phyloP scores from a whole-genome alignment of 2,888 invertebrate genomes.

The Ophion obscuratus region DNA sequence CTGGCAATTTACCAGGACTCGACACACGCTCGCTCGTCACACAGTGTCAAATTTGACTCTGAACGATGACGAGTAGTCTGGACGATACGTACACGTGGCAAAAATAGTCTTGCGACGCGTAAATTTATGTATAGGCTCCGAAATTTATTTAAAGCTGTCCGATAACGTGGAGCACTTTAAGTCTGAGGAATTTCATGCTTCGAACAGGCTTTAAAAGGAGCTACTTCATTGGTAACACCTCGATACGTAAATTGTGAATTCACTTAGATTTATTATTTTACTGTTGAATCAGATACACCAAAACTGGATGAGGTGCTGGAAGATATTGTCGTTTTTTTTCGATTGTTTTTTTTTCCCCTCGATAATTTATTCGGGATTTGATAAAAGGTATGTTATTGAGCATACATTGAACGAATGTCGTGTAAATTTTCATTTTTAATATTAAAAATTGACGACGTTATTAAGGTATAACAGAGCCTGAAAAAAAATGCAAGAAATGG shows the following conservation, averaged over 20 bases:
- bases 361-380: too few relatives aligned
- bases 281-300: too few relatives aligned
- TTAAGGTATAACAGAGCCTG: too few relatives aligned
- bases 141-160: neutral
- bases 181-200: neutral
- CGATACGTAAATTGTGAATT: too few relatives aligned
- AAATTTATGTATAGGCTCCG: neutral
- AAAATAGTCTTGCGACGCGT: conserved; percentile 9
- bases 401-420: too few relatives aligned
- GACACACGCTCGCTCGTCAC: neutral
- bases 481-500: too few relatives aligned
- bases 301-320: too few relatives aligned
- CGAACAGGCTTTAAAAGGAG: neutral
- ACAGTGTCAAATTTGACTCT: conserved; percentile 5
- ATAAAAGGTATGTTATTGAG: too few relatives aligned
- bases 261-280: neutral
- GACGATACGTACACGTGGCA: conserved; percentile 16
- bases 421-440: too few relatives aligned
- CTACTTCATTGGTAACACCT: neutral
- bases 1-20: conserved; percentile 65
- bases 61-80: conserved; percentile 8
- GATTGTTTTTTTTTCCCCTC: fast-evolving
- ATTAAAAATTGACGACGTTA: too few relatives aligned
- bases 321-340: too few relatives aligned
- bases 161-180: conserved; percentile 6